Evolutionary conservation across 2,113 vertebrate species (phyloP), one percentile per base, ranked within the genome.

Genomic region (Corapipo altera): DNA sequence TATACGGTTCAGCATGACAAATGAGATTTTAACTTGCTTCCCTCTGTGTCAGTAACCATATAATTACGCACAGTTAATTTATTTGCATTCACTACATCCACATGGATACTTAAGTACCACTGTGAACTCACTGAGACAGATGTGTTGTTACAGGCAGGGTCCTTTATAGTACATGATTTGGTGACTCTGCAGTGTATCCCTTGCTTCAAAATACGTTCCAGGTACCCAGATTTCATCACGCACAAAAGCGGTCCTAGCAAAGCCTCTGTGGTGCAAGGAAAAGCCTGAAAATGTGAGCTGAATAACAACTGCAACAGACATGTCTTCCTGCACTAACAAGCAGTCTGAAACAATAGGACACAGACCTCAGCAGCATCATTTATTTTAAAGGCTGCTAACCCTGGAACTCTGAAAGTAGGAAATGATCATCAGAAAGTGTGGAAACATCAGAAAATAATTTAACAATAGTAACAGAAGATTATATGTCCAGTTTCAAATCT

Each of bases 161-260:
- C 82, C 44, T 64, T n/a, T 59, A 70, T 1, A 1, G 33, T 30
- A 30, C 35, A 19, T 6, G 43, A 74, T 77, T 77, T 91, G 55
- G 88, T 91, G 92, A 96, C 59, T 93, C 71, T 85, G 85, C 79
- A 94, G 72, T 90, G 93, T 93, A 86, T 86, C 35, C 57, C 59
- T 77, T 52, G 15, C 37, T 77, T 52, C 35, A 96, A 90, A 94
- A 90, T 48, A n/a, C 13, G 11, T 71, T 90, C 46, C 82, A 83
- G 74, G 48, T 73, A 62, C 46, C 65, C 27, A 11, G 35, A 46
- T 88, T 75, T 69, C 51, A 64, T 66, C 12, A 1, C 1, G 27
- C 49, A 79, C 41, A 76, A 27, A 89, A 59, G 51, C 11, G 3
- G 46, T 44, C 89, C 41, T 33, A 48, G 62, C 7, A 7, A 83